Percentiles rank a stretch among this genome's conserved stretches.
Evolutionary conservation across 2,888 invertebrate species (phyloP).

Genomic region (Escarpia spicata): DNA sequence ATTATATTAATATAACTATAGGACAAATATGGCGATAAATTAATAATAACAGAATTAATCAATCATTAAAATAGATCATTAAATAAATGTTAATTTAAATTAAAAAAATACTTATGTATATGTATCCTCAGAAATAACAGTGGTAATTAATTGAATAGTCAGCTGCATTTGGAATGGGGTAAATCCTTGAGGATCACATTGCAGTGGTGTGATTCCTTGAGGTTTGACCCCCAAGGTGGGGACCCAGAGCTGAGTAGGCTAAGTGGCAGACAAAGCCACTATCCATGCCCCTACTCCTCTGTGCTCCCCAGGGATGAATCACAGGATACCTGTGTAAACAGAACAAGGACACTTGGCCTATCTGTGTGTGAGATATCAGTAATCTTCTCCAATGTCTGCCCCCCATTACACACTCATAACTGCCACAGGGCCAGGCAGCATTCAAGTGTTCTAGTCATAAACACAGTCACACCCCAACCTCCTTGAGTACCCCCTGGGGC

Average conservation of each 20-base stretch:
- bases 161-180: not conserved
- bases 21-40: too few species aligned
- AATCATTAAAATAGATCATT: not conserved
- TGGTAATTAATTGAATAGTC: not conserved
- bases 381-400: constrained; percentile 7
- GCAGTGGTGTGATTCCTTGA: not conserved
- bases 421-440: not conserved
- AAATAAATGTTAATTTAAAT: not conserved
- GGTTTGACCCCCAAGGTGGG: not conserved
- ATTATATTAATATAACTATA: too few species aligned
- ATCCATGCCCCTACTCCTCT: not conserved
- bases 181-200: not conserved
- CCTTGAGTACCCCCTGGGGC: not conserved
- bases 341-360: not conserved
- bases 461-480: not conserved
- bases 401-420: not conserved
- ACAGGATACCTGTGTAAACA: not conserved
- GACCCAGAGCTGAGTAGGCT: not conserved
- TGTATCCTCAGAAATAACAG: too few species aligned
- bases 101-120: not conserved
- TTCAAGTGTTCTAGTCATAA: not conserved
- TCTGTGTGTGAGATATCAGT: constrained; percentile 16
- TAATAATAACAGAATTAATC: too few species aligned
- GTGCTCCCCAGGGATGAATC: not conserved
- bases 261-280: not conserved